Percentiles rank a stretch among this genome's conserved stretches.
These are phyloP conservation scores for Piscicola geometra DNA, from an alignment of 2,888 invertebrate genomes.

Conservation along the genomic window DNA sequence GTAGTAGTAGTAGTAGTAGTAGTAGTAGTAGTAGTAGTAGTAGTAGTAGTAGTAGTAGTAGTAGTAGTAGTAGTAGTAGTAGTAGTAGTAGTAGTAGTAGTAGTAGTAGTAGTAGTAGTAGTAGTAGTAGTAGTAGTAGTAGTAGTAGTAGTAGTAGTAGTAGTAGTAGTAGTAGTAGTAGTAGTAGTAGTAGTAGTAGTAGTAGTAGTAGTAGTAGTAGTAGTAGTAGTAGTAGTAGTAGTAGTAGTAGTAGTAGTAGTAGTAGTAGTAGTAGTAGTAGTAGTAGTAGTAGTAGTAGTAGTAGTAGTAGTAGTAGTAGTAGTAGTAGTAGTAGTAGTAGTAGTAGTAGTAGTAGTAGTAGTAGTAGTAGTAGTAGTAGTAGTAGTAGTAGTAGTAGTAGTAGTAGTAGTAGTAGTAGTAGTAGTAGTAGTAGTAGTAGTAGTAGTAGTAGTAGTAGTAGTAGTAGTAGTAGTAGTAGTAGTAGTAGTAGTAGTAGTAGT, in stretches of 20 bases:
- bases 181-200: constrained; percentile 1
- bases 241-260: constrained; percentile 5
- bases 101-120: no score
- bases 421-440: constrained; percentile 11
- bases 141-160: constrained; percentile 20
- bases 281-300: constrained; percentile 7
- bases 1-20: no score
- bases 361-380: no score
- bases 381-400: no score
- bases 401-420: no score
- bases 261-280: constrained; percentile 5
- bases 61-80: constrained; percentile 1
- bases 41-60: constrained; percentile 11
- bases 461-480: background rate
- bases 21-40: no score
- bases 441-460: constrained; percentile 11
- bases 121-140: constrained; percentile 21
- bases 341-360: constrained; percentile 9
- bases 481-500: constrained; percentile 8
- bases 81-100: no score
- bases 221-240: constrained; percentile 11
- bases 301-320: constrained; percentile 19
- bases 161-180: constrained; percentile 17
- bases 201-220: background rate
- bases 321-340: constrained; percentile 2